Percentiles rank a stretch among this genome's conserved stretches.
phyloP scores from a whole-genome alignment of 2,888 invertebrate species.

The Sminthurides aquaticus region DNA sequence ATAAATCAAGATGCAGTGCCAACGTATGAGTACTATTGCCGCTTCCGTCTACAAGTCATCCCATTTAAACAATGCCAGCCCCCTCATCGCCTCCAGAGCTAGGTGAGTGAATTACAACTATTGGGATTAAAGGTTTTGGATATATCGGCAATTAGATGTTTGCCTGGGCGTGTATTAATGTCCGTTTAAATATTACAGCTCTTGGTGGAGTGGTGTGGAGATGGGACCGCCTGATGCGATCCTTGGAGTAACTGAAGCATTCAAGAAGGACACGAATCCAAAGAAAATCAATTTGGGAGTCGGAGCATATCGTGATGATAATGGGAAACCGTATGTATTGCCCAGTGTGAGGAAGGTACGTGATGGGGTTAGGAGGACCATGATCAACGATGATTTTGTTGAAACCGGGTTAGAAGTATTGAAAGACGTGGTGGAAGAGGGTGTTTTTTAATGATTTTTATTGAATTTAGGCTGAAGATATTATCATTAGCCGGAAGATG shows the following conservation, averaged over 20 bases:
- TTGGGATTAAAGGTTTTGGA: neutral
- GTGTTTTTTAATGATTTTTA: slow-evolving; percentile 12
- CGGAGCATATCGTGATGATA: slow-evolving; percentile 94
- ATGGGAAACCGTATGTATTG: slow-evolving; percentile 90
- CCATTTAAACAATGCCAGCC: slow-evolving; percentile 2
- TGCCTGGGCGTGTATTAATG: no score
- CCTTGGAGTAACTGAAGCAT: slow-evolving; percentile 94
- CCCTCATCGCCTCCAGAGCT: neutral
- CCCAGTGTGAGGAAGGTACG: slow-evolving; percentile 63
- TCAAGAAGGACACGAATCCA: slow-evolving; percentile 76
- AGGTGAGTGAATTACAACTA: neutral
- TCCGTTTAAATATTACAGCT: slow-evolving; percentile 50
- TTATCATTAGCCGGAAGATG: slow-evolving; percentile 58
- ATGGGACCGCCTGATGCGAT: slow-evolving; percentile 99
- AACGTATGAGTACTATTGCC: neutral
- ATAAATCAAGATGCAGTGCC: slow-evolving; percentile 4
- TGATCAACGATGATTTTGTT: no score
- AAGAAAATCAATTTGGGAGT: slow-evolving; percentile 95
- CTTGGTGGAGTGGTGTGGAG: slow-evolving; percentile 80
- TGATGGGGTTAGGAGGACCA: neutral
- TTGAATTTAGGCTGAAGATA: slow-evolving; percentile 67
- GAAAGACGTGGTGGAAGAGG: neutral
- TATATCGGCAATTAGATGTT: neutral
- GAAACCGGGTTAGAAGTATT: no score
- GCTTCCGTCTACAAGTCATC: neutral